phyloP scores from a whole-genome alignment of 2,113 vertebrate genomes.

The Dasyornis broadbenti region DNA sequence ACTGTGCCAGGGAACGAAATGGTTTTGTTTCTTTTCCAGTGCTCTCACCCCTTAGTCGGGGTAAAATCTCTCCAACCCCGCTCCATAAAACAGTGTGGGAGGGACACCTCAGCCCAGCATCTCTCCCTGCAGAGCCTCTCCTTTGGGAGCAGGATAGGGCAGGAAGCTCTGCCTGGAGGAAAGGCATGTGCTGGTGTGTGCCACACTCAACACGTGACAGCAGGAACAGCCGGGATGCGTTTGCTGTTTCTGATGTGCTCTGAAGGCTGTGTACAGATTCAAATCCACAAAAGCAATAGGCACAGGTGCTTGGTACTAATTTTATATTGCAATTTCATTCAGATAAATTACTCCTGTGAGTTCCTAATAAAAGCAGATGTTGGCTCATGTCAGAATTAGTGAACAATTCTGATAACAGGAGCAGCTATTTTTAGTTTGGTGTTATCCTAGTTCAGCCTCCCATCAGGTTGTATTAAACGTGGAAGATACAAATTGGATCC shows the following conservation, averaged over 20 bases:
- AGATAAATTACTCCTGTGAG: constrained; percentile 33
- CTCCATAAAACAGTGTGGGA: accelerated
- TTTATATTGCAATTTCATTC: constrained; percentile 1
- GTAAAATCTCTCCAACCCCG: neutral
- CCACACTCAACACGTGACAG: neutral
- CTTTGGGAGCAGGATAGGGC: accelerated
- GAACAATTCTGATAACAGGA: constrained; percentile 20
- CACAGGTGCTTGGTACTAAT: neutral
- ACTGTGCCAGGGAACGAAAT: accelerated
- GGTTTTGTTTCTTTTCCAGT: neutral
- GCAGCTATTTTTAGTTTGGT: constrained; percentile 35
- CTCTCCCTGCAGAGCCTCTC: neutral
- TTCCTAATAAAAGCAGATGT: constrained; percentile 48
- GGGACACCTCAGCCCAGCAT: accelerated
- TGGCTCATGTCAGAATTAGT: constrained; percentile 47
- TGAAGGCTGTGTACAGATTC: neutral
- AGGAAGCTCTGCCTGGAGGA: neutral
- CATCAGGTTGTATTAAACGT: constrained; percentile 2
- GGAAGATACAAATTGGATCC: neutral
- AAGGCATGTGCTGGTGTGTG: neutral
- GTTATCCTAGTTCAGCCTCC: constrained; percentile 30
- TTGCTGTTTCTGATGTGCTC: neutral
- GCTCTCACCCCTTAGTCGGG: accelerated
- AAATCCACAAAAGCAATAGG: neutral
- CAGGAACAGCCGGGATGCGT: neutral